Percentiles rank a stretch among this genome's conserved stretches.
Evolutionary conservation across 1,140 invertebrate species (phyloP).

Genomic region (Drosophila mayri): DNA sequence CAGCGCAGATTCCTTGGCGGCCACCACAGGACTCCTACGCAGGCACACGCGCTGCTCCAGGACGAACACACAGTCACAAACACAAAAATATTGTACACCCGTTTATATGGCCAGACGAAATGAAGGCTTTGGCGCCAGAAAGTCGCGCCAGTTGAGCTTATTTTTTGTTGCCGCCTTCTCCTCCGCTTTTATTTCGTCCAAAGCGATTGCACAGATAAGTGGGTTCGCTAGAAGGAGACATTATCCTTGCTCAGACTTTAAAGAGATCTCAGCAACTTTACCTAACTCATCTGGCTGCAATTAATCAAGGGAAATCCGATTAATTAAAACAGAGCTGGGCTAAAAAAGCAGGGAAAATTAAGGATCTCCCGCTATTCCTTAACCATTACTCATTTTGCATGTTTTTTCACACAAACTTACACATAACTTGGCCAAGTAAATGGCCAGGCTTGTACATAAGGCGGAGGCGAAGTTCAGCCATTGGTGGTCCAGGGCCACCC

Average conservation of each 20-base stretch:
- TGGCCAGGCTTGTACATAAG: slow-evolving; percentile 64
- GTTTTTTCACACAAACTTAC: slow-evolving; percentile 39
- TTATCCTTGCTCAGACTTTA: not conserved
- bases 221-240: not conserved
- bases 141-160: slow-evolving; percentile 81
- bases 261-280: slow-evolving; percentile 14
- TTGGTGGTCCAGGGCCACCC: slow-evolving; percentile 76
- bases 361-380: slow-evolving; percentile 44
- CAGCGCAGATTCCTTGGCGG: slow-evolving; percentile 68
- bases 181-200: slow-evolving; percentile 51
- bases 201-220: slow-evolving; percentile 46
- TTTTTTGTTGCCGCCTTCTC: slow-evolving; percentile 18
- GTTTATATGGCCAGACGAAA: slow-evolving; percentile 82
- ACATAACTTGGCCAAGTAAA: slow-evolving; percentile 63
- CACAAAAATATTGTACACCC: slow-evolving; percentile 29
- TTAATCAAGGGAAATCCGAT: slow-evolving; percentile 49
- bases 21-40: slow-evolving; percentile 65
- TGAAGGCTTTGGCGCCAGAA: slow-evolving; percentile 78
- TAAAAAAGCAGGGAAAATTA: slow-evolving; percentile 9
- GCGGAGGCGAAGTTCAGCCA: slow-evolving; percentile 64
- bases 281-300: slow-evolving; percentile 30
- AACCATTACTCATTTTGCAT: slow-evolving; percentile 58
- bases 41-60: slow-evolving; percentile 57
- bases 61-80: slow-evolving; percentile 14
- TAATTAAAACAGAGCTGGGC: slow-evolving; percentile 53